Base-by-base conservation (phyloP, 2,888 invertebrate species). In the Ophonus ardosiacus region DNA sequence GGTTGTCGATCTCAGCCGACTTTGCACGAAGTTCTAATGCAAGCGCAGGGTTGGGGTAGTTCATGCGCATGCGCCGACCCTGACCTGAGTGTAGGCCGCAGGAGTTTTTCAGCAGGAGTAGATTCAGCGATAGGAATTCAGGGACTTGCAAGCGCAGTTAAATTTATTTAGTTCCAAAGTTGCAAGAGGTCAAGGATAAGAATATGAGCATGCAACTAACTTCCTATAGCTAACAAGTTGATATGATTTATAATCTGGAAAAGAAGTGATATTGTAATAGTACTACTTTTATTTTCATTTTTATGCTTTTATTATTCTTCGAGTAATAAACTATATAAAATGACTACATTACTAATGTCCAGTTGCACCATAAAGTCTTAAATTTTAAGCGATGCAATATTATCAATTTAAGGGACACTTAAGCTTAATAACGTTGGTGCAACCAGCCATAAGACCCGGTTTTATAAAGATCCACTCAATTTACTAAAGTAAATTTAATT, bases 1-100 rank as follows among this genome's bases (percentile, higher is more conserved):
- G 63, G 63, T 15, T 13, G n/a, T 24, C 68, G 68, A 68, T 31
- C n/a, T 10, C 13, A 15, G 68, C 38, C 68, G 68, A 68, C 68
- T 38, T 68, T 68, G 68, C 68, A 68, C 68, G 68, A 68, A 38
- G 31, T 68, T 68, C 68, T 15, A 31, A n/a, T 68, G 38, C 68
- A 68, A 5, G 38, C 59, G 59, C 31, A 38, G 68, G 68, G 31
- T 31, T 51, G 43, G 43, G 43, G 43, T 10, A 4, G 13, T 10
- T 51, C 31, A 13, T 51, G 68, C 68, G 38, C 68, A 68, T 38
- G 68, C 31, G 31, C 15, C 68, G 68, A 68, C 68, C 68, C 68
- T 68, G 68, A 68, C 68, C 68, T 68, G 43, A 51, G 43, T 51
- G 68, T 38, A 38, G 24, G 24, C 38, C 31, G 68, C 38, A 38